These are phyloP conservation scores for Oligia strigilis DNA, from an alignment of 2,888 invertebrate genomes.

Conservation along the genomic window DNA sequence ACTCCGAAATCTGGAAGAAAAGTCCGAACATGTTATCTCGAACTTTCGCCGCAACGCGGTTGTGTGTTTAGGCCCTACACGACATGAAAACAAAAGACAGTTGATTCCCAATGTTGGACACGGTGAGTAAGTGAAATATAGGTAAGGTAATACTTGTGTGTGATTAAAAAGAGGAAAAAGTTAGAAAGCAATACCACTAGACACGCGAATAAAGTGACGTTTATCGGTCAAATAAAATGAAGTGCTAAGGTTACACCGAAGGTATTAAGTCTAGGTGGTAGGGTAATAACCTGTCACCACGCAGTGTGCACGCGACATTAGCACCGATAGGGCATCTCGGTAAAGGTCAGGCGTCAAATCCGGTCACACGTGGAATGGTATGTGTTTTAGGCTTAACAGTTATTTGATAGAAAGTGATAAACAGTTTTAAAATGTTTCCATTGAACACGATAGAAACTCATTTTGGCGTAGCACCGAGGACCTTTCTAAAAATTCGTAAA, in stretches of 20 bases:
- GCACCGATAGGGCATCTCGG: slow-evolving; percentile 23
- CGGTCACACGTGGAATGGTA: slow-evolving; percentile 41
- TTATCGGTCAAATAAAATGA: slow-evolving; percentile 16
- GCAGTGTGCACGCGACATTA: slow-evolving; percentile 41
- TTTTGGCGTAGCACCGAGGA: neutral
- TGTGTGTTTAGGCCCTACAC: neutral
- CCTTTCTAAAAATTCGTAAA: slow-evolving; percentile 3
- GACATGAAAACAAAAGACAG: neutral
- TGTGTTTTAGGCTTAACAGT: slow-evolving; percentile 29
- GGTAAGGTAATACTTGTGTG: neutral
- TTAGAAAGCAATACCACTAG: neutral
- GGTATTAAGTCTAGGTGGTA: slow-evolving; percentile 27
- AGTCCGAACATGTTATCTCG: too few relatives aligned
- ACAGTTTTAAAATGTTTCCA: neutral
- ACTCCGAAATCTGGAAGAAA: too few relatives aligned
- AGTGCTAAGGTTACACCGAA: slow-evolving; percentile 32
- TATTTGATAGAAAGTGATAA: slow-evolving; percentile 7
- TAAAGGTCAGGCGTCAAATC: slow-evolving; percentile 55
- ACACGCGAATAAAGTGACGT: neutral
- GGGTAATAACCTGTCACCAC: slow-evolving; percentile 33
- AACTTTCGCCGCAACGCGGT: too few relatives aligned
- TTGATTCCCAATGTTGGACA: neutral
- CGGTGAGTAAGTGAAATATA: neutral
- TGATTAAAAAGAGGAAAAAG: slow-evolving; percentile 11
- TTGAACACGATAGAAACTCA: neutral